Conservation (phyloP, 1,140 invertebrate genomes). For the Penaeus japonicus region DNA sequence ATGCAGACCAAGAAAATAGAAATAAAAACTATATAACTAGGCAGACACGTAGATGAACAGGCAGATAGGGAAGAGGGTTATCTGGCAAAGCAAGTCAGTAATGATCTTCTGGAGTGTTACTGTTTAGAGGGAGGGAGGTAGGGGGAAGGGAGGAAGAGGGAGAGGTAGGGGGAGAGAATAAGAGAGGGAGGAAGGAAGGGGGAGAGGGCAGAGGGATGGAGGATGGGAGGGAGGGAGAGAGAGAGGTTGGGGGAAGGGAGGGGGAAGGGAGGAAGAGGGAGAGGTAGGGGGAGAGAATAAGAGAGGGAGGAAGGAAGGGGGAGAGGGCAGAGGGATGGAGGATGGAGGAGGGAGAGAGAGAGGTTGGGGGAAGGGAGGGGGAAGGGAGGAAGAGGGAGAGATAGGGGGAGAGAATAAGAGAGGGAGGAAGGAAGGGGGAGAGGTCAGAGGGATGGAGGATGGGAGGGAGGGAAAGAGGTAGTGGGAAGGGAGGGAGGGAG, state of each 20-base stretch:
- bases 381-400: neutral
- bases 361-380: too few species aligned
- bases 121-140: neutral
- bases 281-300: neutral
- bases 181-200: neutral
- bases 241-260: neutral
- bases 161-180: neutral
- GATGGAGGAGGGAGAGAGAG: neutral
- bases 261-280: too few species aligned
- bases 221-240: neutral
- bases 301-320: neutral
- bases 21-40: neutral
- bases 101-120: neutral
- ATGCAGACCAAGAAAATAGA: neutral
- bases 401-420: neutral
- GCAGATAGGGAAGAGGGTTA: neutral
- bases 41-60: too few species aligned
- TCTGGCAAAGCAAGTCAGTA: neutral
- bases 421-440: neutral
- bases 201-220: neutral
- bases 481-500: neutral
- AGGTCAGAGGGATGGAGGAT: neutral
- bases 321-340: too few species aligned
- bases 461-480: too few species aligned
- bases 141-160: neutral